A percentile compares a stretch with the other conserved stretches of the same genome.
phyloP scores from a whole-genome alignment of 2,888 invertebrate genomes.

The Apocheima hispidaria region DNA sequence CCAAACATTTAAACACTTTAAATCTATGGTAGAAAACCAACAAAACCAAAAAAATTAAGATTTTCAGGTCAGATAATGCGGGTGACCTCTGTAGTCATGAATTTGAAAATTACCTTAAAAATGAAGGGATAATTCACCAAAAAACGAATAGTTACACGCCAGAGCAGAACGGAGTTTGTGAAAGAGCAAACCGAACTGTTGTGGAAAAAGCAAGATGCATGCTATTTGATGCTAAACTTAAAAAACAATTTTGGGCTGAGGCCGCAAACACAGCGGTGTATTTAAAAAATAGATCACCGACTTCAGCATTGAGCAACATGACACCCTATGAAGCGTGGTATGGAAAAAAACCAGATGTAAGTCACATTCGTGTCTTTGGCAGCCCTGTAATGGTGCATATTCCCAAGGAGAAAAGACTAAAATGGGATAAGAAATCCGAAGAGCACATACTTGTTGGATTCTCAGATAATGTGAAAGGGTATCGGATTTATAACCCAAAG shows the following conservation, averaged over 20 bases:
- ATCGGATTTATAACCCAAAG: conserved; percentile 16
- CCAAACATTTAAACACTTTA: conserved; percentile 36
- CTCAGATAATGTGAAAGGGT: background rate
- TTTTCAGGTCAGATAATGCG: conserved; percentile 36
- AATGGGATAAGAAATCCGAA: conserved; percentile 35
- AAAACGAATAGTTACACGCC: conserved; percentile 28
- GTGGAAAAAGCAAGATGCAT: background rate
- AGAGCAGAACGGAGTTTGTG: background rate
- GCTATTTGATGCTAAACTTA: background rate
- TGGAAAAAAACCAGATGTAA: conserved; percentile 33
- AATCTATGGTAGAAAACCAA: conserved; percentile 40
- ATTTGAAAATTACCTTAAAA: conserved; percentile 20
- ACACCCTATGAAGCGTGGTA: conserved; percentile 43
- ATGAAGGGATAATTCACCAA: conserved; percentile 31
- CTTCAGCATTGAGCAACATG: conserved; percentile 10
- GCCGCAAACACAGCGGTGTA: background rate
- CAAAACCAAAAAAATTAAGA: conserved; percentile 29
- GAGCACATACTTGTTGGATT: conserved; percentile 21
- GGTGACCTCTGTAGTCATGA: conserved; percentile 21
- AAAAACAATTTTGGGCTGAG: background rate
- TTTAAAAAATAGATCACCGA: background rate
- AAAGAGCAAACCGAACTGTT: background rate
- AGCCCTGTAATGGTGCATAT: conserved; percentile 34
- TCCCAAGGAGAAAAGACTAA: no score
- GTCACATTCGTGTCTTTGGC: conserved; percentile 38